Evolutionary conservation across 2,888 invertebrate species (phyloP), one percentile per base, ranked within the genome.

Genomic region (Oithona nana): DNA sequence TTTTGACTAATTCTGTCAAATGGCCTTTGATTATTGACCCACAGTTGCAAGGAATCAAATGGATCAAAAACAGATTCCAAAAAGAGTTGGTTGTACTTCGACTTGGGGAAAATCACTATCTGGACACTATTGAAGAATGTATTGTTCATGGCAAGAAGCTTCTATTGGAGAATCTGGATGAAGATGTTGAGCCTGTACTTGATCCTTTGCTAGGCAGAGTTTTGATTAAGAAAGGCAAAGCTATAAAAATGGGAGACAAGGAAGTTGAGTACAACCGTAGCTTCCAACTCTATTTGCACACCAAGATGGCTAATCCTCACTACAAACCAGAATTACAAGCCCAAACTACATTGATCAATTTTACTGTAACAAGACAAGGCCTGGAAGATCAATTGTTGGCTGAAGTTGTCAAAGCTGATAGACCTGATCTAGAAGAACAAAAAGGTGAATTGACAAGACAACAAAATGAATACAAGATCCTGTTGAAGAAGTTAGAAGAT

Each of bases 301-400:
- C 94, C 0, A 95, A 95, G 75, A 74, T 95, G 68, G 93, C 93
- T 1, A 95, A 94, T 77, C 95, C 94, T 16, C 94, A 94, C 76
- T 95, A 94, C 73, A 90, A 94, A 71, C 95, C 95, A 1, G 95
- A 95, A 78, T 89, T 95, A 88, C 94, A 95, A 75, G 95, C 95
- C 16, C 94, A 95, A 76, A 89, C 92, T 0, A 94, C 94, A 1
- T 77, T 95, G 64, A 93, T 95, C 66, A 94, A 95, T 75, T 95
- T 95, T 71, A 94, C 94, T 11, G 95, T 95, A 6, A 95, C 95
- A 6, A 81, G 89, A 69, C 94, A 94, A 71, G 95, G 94, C 8
- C 76, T 95, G 57, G 94, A 94, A 76, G 94, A 95, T 74, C 94
- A 95, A 74, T 78, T 95, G 22, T 76, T 95, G 64, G 94, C 93